Base-by-base conservation (phyloP, 2,113 vertebrate genomes). In the Corythoichthys intestinalis region DNA sequence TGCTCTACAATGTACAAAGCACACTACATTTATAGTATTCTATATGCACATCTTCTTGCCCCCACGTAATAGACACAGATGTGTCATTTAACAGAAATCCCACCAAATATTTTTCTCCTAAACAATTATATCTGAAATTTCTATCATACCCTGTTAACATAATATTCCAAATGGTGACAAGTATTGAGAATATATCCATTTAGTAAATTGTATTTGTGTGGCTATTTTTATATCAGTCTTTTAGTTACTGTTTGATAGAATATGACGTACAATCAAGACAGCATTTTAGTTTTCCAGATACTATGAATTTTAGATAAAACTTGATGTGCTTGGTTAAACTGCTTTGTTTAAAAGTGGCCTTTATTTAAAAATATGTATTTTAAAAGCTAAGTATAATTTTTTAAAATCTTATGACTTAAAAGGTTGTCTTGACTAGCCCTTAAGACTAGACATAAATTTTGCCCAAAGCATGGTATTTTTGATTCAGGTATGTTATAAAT, bases 261-360 rank as follows among this genome's bases (percentile, higher is more conserved):
- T 38, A 73, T 80, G 41, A 81, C 67, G 66, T 78, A 81, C 84
- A 86, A 84, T 84, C 74, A 80, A 74, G 70, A 38, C 20, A 67
- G 15, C 28, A 9, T 76, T 71, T 71, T 71, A n/a, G 76, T 75
- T 70, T 17, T 57, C 77, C 65, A 67, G 34, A 41, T 66, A n/a
- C 60, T 56, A 44, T 70, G 12, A 60, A 49, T 48, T 85, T 81
- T 65, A 65, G 56, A 67, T 81, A 69, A 83, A 52, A 86, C 67
- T 83, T 85, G 77, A 87, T 84, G 86, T 78, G 84, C 70, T 88
- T 60, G 53, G 84, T 66, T 65, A 71, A 81, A 80, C 72, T 78
- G 85, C 79, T 88, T 87, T 84, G 83, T 85, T 87, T 89, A 77
- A 83, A 86, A 87, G 89, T 91, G 89, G 88, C 89, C 89, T 91